Percentiles rank a stretch among this genome's conserved stretches.
Evolutionary conservation across 2,113 vertebrate species (phyloP).

Genomic region (Pungitius pungitius): DNA sequence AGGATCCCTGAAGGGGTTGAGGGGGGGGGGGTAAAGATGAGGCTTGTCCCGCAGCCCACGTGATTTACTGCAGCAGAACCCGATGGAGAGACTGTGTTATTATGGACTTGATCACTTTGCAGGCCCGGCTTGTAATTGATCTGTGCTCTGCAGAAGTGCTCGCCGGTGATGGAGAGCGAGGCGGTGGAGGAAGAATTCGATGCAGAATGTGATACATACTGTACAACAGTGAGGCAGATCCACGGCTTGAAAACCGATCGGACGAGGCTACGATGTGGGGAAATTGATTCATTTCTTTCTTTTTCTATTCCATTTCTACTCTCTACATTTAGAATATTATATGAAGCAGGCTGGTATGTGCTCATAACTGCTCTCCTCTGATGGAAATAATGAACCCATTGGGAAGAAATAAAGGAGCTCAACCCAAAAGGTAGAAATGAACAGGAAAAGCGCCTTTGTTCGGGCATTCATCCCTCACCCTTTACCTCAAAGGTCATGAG

Average conservation of each 20-base stretch:
- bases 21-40: slow-evolving; percentile 44
- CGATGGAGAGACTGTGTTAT: slow-evolving; percentile 77
- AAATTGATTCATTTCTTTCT: slow-evolving; percentile 61
- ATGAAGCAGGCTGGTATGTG: slow-evolving; percentile 29
- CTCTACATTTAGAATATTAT: slow-evolving; percentile 40
- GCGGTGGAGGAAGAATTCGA: slow-evolving; percentile 64
- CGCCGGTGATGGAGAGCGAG: slow-evolving; percentile 62
- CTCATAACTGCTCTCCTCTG: slow-evolving; percentile 9
- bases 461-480: neutral
- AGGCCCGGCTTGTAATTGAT: slow-evolving; percentile 74
- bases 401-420: neutral
- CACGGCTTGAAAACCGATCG: slow-evolving; percentile 67
- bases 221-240: slow-evolving; percentile 57
- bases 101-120: slow-evolving; percentile 77
- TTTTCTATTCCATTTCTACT: too few relatives aligned
- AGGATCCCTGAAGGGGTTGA: slow-evolving; percentile 61
- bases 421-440: neutral
- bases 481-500: slow-evolving; percentile 20
- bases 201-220: slow-evolving; percentile 71
- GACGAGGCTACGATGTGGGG: slow-evolving; percentile 60
- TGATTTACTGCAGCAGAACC: slow-evolving; percentile 76
- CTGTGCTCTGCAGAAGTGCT: slow-evolving; percentile 64
- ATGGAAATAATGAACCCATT: slow-evolving; percentile 14
- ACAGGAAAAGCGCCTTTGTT: slow-evolving; percentile 3
- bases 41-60: slow-evolving; percentile 66